Evolutionary conservation across 2,113 vertebrate species (phyloP).

Genomic region (Cranoglanis bouderius): DNA sequence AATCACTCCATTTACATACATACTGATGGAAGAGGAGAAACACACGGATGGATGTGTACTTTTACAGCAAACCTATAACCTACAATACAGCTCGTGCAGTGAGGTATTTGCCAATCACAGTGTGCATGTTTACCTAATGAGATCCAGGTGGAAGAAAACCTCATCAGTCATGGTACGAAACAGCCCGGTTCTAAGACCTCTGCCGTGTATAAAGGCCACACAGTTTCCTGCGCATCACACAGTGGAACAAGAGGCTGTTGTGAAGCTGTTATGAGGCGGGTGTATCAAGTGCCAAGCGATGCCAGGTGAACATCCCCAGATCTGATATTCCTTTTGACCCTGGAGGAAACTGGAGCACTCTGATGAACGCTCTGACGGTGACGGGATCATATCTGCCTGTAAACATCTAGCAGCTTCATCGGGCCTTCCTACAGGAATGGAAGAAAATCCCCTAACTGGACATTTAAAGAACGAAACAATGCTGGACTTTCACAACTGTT

Average conservation of each 20-base stretch:
- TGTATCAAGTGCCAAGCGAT: not conserved
- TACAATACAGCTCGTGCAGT: not conserved
- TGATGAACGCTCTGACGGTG: not conserved
- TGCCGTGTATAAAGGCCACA: not conserved
- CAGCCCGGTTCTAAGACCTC: not conserved
- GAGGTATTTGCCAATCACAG: not conserved
- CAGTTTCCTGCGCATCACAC: not conserved
- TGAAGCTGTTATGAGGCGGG: not conserved
- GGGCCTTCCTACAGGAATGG: not conserved
- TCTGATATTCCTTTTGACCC: not conserved
- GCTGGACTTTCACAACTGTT: not conserved
- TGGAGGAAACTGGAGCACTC: not conserved
- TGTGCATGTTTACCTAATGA: not conserved
- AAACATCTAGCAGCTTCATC: not conserved
- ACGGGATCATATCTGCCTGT: not conserved
- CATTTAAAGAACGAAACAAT: not conserved
- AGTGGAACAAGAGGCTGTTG: not conserved
- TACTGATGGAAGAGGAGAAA: not conserved
- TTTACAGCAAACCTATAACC: not conserved
- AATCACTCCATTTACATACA: conserved; percentile 59
- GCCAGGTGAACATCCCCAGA: not conserved
- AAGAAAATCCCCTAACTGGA: not conserved
- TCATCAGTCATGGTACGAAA: not conserved
- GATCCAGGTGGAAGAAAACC: not conserved
- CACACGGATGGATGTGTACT: not conserved